Percentiles rank a stretch among this genome's conserved stretches.
Evolutionary conservation across 2,888 invertebrate species (phyloP).

Genomic region (Nineta flava): DNA sequence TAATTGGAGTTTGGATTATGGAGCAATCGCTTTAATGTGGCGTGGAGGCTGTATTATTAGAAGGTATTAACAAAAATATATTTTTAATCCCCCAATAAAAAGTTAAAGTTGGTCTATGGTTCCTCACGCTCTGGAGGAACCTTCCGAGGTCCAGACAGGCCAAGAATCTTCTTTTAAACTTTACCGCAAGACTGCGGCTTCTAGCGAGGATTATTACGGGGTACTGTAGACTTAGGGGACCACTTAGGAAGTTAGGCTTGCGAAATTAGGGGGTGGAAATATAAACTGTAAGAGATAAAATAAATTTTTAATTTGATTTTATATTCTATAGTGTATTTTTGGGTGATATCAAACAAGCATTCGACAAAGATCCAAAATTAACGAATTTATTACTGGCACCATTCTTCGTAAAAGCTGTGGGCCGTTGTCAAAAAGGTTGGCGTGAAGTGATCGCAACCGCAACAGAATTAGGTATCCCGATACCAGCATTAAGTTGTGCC

Average conservation of each 20-base stretch:
- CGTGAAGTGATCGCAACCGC: constrained; percentile 62
- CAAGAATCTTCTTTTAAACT: too few relatives aligned
- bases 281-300: too few relatives aligned
- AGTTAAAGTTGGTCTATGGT: too few relatives aligned
- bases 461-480: constrained; percentile 69
- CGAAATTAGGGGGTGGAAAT: too few relatives aligned
- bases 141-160: too few relatives aligned
- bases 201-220: too few relatives aligned
- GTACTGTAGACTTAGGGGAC: too few relatives aligned
- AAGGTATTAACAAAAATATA: constrained; percentile 41
- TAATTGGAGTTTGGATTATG: constrained; percentile 92
- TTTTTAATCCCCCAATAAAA: too few relatives aligned
- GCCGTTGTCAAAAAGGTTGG: constrained; percentile 68
- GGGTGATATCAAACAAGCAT: constrained; percentile 86
- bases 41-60: constrained; percentile 97
- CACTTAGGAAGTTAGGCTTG: too few relatives aligned
- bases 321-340: constrained; percentile 50
- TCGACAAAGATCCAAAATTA: constrained; percentile 72
- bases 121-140: too few relatives aligned
- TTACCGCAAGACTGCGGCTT: too few relatives aligned
- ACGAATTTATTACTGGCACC: constrained; percentile 80
- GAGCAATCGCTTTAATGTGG: constrained; percentile 98
- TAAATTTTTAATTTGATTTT: too few relatives aligned
- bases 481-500: constrained; percentile 85
- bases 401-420: constrained; percentile 79